Conservation (phyloP, 2,888 invertebrate genomes). For the Molorchus minor region DNA sequence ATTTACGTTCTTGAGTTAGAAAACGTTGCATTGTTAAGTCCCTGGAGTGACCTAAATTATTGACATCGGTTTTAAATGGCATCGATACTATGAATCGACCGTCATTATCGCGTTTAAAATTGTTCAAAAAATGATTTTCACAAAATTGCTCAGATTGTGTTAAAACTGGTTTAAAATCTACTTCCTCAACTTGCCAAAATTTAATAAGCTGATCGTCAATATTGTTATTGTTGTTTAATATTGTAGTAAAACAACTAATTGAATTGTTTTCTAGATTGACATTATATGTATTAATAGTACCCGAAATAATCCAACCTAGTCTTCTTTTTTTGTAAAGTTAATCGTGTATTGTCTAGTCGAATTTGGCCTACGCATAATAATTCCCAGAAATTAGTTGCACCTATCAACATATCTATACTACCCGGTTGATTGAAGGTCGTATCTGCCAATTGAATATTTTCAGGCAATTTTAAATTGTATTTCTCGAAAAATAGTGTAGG, state of each 20-base stretch:
- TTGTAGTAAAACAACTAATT: slow-evolving; percentile 6
- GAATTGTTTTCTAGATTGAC: neutral
- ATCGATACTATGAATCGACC: slow-evolving; percentile 32
- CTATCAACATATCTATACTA: slow-evolving; percentile 33
- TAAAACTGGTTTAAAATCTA: neutral
- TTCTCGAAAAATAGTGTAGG: slow-evolving; percentile 22
- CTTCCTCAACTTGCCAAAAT: slow-evolving; percentile 28
- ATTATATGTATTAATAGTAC: slow-evolving; percentile 14
- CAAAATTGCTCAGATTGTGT: slow-evolving; percentile 15
- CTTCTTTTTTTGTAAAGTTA: slow-evolving; percentile 28
- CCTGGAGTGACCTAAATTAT: slow-evolving; percentile 29
- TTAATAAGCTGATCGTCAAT: slow-evolving; percentile 15
- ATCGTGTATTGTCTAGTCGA: slow-evolving; percentile 13
- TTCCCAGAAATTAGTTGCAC: slow-evolving; percentile 27
- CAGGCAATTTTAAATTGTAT: slow-evolving; percentile 23
- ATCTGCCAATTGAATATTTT: slow-evolving; percentile 31
- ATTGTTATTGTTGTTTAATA: neutral
- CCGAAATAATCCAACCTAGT: slow-evolving; percentile 37
- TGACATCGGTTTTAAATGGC: slow-evolving; percentile 24
- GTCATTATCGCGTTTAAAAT: slow-evolving; percentile 4
- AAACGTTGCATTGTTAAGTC: slow-evolving; percentile 23
- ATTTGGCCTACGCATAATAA: slow-evolving; percentile 25
- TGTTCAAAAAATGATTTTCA: slow-evolving; percentile 21
- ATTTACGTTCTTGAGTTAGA: slow-evolving; percentile 28
- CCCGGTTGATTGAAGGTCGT: slow-evolving; percentile 28